Evolutionary conservation across 2,797 vertebrate genomes (phyloP), one percentile per base, ranked within the genome.

Genomic region (Neopelma chrysocephalum): DNA sequence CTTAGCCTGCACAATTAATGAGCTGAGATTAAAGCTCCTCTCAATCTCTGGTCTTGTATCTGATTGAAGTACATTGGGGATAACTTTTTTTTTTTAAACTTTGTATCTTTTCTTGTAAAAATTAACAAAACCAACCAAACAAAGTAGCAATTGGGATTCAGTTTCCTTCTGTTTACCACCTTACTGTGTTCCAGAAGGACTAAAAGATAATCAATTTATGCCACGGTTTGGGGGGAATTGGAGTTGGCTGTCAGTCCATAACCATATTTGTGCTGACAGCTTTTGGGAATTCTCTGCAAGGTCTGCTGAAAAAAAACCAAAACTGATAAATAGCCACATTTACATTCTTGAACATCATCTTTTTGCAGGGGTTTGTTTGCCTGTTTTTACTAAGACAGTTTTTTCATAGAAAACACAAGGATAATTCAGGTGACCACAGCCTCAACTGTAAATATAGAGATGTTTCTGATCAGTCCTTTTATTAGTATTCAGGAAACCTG

Each of bases 131-230:
- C 3, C n/a, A 80, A 65, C 3, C 40, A 69, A 80, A 7, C 36
- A 13, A 78, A 32, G 45, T 1, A 56, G 60, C n/a, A 78, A 36
- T 34, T 17, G 38, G 26, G 29, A 82, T 84, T 61, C 61, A 11
- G 26, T 36, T 89, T 84, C 65, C 53, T 84, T 23, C 81, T 64
- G 20, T 75, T 90, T 34, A 43, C 32, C 50, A 68, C 54, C 29
- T 81, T 32, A 10, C 21, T 21, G 32, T 22, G 31, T 20, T 82
- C 58, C 62, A 92, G 54, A 72, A 82, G 22, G 64, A 54, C 27
- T 73, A 69, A 58, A 91, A 69, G 32, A 82, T 19, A 85, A 80
- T 26, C 69, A 14, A 87, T 80, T 80, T 79, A 87, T 79, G 76
- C 54, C 53, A 9, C 6, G 9, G 27, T 58, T 73, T 54, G 43